Conservation (phyloP, 2,113 vertebrate species). For the Meriones unguiculatus region DNA sequence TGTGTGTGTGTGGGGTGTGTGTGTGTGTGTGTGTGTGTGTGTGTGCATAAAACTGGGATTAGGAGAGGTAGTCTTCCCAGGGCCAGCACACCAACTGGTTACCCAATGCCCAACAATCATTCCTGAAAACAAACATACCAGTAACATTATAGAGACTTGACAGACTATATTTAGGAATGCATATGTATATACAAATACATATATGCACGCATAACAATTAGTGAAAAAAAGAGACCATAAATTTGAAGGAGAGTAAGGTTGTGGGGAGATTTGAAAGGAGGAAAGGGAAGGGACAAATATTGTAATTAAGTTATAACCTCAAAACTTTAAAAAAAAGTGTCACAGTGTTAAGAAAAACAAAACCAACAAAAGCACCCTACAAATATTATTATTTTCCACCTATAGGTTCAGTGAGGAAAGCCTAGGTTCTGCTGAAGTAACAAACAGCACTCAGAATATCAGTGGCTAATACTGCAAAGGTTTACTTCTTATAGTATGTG, state of each 20-base stretch:
- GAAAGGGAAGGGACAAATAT: neutral
- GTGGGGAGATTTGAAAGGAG: too few species aligned
- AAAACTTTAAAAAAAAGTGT: neutral
- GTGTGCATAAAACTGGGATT: neutral
- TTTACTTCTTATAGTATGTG: neutral
- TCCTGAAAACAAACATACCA: neutral
- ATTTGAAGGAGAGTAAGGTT: neutral
- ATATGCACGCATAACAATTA: neutral
- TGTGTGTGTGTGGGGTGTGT: too few species aligned
- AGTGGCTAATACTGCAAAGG: neutral
- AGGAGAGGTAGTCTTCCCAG: neutral
- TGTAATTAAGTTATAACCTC: neutral
- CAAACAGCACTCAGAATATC: conserved; percentile 10
- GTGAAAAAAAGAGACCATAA: neutral
- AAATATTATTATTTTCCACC: conserved; percentile 32
- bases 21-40: too few species aligned
- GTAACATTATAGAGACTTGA: neutral
- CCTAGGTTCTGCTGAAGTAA: conserved; percentile 22
- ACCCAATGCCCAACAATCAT: neutral
- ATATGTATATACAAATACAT: neutral
- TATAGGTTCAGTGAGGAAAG: neutral
- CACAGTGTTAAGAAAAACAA: neutral
- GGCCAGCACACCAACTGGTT: neutral
- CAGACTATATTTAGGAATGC: neutral
- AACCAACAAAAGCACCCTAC: neutral